Evolutionary conservation across 2,888 invertebrate genomes (phyloP).

Genomic region (Caradrina kadenii): DNA sequence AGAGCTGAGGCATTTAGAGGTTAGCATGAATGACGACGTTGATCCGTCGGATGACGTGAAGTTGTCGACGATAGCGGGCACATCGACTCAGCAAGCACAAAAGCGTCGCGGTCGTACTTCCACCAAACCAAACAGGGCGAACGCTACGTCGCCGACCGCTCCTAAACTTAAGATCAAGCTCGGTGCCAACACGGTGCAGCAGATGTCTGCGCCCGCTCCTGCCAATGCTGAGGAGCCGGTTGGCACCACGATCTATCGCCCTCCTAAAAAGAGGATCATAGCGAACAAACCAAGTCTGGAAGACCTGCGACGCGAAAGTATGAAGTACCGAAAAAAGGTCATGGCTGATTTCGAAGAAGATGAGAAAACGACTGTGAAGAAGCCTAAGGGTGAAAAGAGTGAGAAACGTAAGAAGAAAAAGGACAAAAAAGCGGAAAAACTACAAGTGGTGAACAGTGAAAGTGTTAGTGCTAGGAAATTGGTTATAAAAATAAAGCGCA

Average conservation of each 20-base stretch:
- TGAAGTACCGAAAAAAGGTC: conserved; percentile 96
- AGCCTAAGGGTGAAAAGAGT: conserved; percentile 80
- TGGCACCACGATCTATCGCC: conserved; percentile 82
- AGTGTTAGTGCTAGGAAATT: conserved; percentile 93
- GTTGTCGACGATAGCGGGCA: conserved; percentile 72
- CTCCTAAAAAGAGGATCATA: conserved; percentile 95
- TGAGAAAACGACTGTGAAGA: conserved; percentile 89
- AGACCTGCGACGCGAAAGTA: conserved; percentile 95
- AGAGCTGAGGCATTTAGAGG: conserved; percentile 92
- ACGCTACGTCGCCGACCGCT: conserved; percentile 81
- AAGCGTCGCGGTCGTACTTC: conserved; percentile 80
- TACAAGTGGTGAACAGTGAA: conserved; percentile 85
- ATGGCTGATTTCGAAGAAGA: conserved; percentile 95
- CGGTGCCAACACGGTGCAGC: conserved; percentile 90
- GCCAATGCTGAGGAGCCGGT: conserved; percentile 17
- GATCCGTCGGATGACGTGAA: conserved; percentile 83
- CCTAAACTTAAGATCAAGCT: conserved; percentile 95
- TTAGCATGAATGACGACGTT: conserved; percentile 90
- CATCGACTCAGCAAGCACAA: conserved; percentile 68
- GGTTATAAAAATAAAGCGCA: conserved; percentile 93
- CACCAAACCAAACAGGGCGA: conserved; percentile 73
- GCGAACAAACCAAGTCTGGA: conserved; percentile 93
- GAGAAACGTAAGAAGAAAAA: conserved; percentile 88
- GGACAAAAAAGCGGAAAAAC: conserved; percentile 90
- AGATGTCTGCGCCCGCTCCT: conserved; percentile 67